These are phyloP conservation scores for Lasioglossum oenotherae DNA, from an alignment of 2,888 invertebrate species.

Conservation along the genomic window DNA sequence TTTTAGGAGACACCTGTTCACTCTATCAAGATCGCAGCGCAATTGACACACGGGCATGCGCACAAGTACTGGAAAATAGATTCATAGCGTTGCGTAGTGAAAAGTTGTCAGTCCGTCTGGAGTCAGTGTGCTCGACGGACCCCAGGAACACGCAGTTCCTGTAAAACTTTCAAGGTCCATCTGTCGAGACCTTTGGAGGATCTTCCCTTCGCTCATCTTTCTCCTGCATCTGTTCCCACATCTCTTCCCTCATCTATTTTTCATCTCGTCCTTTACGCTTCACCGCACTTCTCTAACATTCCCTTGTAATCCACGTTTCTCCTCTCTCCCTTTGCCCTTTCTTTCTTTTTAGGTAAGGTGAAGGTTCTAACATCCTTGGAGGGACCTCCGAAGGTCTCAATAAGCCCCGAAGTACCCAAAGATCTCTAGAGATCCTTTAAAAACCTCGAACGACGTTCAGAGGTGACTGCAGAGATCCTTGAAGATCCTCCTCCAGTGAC, in stretches of 20 bases:
- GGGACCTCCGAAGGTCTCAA: slow-evolving; percentile 5
- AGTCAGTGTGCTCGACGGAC: not conserved
- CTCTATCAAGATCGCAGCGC: slow-evolving; percentile 6
- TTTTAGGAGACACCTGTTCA: slow-evolving; percentile 12
- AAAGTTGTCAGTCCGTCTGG: not conserved
- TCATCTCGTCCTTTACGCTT: not conserved
- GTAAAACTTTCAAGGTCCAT: not conserved
- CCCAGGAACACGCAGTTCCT: not conserved
- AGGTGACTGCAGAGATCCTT: not conserved
- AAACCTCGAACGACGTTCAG: not conserved
- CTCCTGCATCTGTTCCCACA: not conserved
- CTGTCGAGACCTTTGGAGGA: not conserved
- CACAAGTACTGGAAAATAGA: slow-evolving; percentile 7
- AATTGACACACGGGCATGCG: slow-evolving; percentile 10
- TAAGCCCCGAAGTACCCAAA: not conserved
- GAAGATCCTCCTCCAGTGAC: not conserved
- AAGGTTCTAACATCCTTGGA: not conserved
- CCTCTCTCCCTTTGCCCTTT: not conserved
- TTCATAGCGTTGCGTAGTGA: not conserved
- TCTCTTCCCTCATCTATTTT: not conserved
- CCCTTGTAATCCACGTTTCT: not conserved
- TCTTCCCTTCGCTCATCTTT: not conserved
- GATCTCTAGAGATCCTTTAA: not conserved
- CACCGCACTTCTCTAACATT: not conserved
- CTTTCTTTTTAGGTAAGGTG: not conserved